Base-by-base conservation (phyloP, 2,888 invertebrate genomes). In the Gastracanthus pulcherrimus region DNA sequence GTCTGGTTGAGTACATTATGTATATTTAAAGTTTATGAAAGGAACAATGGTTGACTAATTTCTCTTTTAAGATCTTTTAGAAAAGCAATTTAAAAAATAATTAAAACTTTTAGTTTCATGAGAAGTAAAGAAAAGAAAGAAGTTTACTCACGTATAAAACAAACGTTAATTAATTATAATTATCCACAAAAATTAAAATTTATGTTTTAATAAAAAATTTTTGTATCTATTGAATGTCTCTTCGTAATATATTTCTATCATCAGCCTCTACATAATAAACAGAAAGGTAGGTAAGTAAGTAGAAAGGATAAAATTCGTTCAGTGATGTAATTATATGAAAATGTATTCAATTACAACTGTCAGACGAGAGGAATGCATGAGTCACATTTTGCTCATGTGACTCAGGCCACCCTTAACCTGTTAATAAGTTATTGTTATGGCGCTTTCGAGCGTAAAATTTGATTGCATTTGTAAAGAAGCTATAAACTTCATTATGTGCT, bases 371-470 rank as follows among this genome's bases (percentile, higher is more conserved):
- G 62, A 31, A 31, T 55, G 48, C 11, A 51, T 55, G 55, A 55
- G 71, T 38, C 55, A 58, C 11, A 9, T 5, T 55, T 36, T 38
- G 9, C 13, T 66, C 66, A 38, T 66, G 41, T 19, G 26, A 13
- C 16, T 23, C 38, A 23, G 6, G 9, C 29, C 31, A 76, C 76
- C 77, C 77, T 81, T 69, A 77, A 74, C 74, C 62, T 74, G 69
- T 77, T 74, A 69, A 81, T 62, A 69, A 77, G 51, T 34, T 74
- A 69, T 74, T 76, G 72, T 69, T 81, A 76, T 69, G 67, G 77
- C n/a, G 67, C 69, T 19, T 60, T 81, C 19, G 51, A 62, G 74
- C 77, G 67, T 74, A 69, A 77, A 60, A 60, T 36, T 69, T 55
- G 70, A 72, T 74, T 81, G 67, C 77, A 62, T 62, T 77, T 48